Base-by-base conservation (phyloP, 2,797 vertebrate species). In the Pteronotus mesoamericanus region DNA sequence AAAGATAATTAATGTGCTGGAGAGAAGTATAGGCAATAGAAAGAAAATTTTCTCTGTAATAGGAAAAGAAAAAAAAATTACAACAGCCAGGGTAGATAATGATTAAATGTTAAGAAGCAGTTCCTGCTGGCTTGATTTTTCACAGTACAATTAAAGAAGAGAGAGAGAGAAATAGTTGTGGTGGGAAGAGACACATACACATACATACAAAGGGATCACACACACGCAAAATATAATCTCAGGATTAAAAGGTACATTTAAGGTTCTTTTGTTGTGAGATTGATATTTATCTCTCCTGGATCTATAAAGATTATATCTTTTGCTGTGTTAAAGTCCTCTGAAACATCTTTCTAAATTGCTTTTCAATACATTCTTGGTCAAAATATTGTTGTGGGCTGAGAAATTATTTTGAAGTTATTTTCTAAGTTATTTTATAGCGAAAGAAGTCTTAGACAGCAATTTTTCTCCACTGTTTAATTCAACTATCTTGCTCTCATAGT, bases 1-100 rank as follows among this genome's bases (percentile, higher is more conserved):
- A 95, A 96, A 94, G 97, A 97, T 97, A 98, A 97, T 97, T 97
- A 97, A 97, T 94, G 94, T 97, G 88, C 94, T 91, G 4, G 93
- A 86, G 86, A 96, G 64, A 90, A 86, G 82, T 95, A 97, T 91
- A 91, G 92, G 88, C 92, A 95, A 96, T 94, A 96, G 95, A 94
- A 94, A 95, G 95, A 96, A 96, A 97, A 96, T 85, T 84, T 93
- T 96, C 95, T 96, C 89, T 29, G 48, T 94, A 95, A 96, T 94
- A 96, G 92, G 74, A 92, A 93, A 92, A 84, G 92, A 84, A 95
- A 95, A 94, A 97, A 94, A 97, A 96, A 92, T 53, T 91, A 86
- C 74, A 96, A 89, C 79, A 96, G 88, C 91, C n/a, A 53, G 95
- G 86, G 71, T 85, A 22, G 86, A 84, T 93, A 96, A 95, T 96